A percentile compares a stretch with the other conserved stretches of the same genome.
Evolutionary conservation across 2,888 invertebrate species (phyloP).

Genomic region (Erebia ligea): DNA sequence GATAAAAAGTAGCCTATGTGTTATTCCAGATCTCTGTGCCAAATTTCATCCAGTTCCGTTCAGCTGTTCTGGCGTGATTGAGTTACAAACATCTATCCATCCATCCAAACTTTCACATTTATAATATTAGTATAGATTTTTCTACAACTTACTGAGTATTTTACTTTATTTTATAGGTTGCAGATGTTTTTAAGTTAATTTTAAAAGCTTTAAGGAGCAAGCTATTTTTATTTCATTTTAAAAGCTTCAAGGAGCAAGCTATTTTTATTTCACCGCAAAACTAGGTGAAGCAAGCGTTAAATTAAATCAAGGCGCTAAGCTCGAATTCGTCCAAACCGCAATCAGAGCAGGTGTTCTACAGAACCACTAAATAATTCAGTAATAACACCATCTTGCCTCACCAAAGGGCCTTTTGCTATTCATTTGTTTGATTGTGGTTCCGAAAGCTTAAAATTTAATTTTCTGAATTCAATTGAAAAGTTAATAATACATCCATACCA

Average conservation of each 20-base stretch:
- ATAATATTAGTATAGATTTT: too few relatives aligned
- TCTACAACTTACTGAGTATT: too few relatives aligned
- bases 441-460: background rate
- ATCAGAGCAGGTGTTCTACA: conserved; percentile 4
- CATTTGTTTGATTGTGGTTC: background rate
- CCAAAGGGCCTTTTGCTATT: background rate
- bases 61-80: too few relatives aligned
- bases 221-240: background rate
- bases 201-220: background rate
- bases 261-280: background rate
- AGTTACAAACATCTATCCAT: too few relatives aligned
- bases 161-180: too few relatives aligned
- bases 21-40: too few relatives aligned
- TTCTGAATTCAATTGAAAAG: background rate
- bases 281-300: background rate
- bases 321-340: conserved; percentile 2
- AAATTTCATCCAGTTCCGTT: too few relatives aligned
- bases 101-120: too few relatives aligned
- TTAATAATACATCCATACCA: background rate
- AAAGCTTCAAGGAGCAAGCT: too few relatives aligned
- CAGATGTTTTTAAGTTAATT: background rate
- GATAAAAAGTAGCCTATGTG: too few relatives aligned
- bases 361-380: conserved; percentile 14
- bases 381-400: background rate
- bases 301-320: background rate